Percentiles rank a stretch among this genome's conserved stretches.
Conservation (phyloP, 2,113 vertebrate species). For the Panurus biarmicus region DNA sequence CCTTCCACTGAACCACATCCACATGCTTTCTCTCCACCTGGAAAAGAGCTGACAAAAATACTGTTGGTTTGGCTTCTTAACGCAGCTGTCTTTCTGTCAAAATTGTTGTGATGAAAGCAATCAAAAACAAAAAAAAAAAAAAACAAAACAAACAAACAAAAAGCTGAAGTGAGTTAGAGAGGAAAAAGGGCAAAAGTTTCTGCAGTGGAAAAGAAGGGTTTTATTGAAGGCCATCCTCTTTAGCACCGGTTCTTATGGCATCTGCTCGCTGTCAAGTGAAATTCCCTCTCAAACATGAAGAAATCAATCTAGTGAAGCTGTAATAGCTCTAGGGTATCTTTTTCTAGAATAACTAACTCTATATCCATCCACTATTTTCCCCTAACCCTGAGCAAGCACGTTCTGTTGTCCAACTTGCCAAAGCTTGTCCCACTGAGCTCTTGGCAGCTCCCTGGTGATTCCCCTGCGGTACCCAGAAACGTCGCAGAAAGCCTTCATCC, state of each 20-base stretch:
- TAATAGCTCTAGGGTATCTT: neutral
- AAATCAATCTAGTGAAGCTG: neutral
- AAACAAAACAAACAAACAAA: neutral
- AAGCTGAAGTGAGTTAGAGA: neutral
- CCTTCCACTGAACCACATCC: neutral
- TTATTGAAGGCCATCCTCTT: neutral
- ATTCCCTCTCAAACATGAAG: neutral
- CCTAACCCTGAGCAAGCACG: neutral
- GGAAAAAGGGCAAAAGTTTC: neutral
- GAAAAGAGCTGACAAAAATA: neutral
- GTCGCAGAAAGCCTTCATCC: neutral
- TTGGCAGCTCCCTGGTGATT: neutral
- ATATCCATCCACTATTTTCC: neutral
- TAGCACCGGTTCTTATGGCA: neutral
- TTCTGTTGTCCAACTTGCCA: neutral
- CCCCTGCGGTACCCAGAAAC: too few relatives aligned
- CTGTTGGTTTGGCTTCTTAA: neutral
- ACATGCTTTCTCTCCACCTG: neutral
- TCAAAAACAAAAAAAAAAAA: too few relatives aligned
- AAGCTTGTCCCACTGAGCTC: neutral
- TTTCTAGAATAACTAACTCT: neutral
- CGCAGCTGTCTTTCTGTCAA: neutral
- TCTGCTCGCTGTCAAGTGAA: neutral
- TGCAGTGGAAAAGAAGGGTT: neutral
- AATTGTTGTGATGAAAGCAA: neutral